Evolutionary conservation across 2,113 vertebrate species (phyloP).

Genomic region (Sardina pilchardus): DNA sequence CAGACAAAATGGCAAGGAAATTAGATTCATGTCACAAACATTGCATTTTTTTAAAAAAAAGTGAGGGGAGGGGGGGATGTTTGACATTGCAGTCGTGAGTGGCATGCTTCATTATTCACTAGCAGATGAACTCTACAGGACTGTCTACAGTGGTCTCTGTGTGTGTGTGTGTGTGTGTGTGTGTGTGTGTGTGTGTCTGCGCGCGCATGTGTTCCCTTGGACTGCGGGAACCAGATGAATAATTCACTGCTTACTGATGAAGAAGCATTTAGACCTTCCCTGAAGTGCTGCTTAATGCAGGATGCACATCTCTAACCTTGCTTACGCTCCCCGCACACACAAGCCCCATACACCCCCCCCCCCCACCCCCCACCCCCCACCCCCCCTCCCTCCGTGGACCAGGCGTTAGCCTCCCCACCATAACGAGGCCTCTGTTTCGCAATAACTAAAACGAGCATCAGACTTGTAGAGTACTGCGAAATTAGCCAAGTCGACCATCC

Average conservation of each 20-base stretch:
- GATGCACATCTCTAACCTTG: conserved; percentile 37
- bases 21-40: conserved; percentile 66
- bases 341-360: conserved; percentile 45
- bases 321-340: neutral
- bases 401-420: conserved; percentile 32
- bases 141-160: conserved; percentile 54
- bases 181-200: conserved; percentile 27
- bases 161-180: conserved; percentile 22
- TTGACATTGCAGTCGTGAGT: conserved; percentile 55
- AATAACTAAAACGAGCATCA: neutral
- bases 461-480: neutral
- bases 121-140: conserved; percentile 68
- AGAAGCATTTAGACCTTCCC: conserved; percentile 77
- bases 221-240: conserved; percentile 74
- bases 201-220: neutral
- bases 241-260: conserved; percentile 79
- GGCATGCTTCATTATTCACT: conserved; percentile 66
- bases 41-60: conserved; percentile 60
- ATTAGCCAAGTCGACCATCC: neutral
- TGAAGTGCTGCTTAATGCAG: conserved; percentile 64
- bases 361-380: conserved; percentile 30
- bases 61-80: conserved; percentile 19
- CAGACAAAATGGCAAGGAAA: conserved; percentile 58
- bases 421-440: conserved; percentile 33
- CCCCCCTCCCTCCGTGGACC: conserved; percentile 44